A percentile compares a stretch with the other conserved stretches of the same genome.
These are phyloP conservation scores for Luperina nickerlii DNA, from an alignment of 2,888 invertebrate species.

Conservation along the genomic window DNA sequence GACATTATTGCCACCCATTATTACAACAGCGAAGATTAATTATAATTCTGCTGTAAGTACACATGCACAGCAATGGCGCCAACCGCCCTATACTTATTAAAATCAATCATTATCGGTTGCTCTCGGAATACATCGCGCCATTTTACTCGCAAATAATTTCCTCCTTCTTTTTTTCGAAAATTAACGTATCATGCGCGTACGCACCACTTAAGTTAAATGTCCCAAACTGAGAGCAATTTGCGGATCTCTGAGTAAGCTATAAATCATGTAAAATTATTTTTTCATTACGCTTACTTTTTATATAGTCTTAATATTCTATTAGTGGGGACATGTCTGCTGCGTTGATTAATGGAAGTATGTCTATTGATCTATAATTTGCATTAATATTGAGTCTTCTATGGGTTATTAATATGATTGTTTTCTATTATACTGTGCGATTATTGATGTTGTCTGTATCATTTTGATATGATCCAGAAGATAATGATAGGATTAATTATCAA, in stretches of 20 bases:
- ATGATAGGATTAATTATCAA: constrained; percentile 14
- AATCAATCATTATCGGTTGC: constrained; percentile 77
- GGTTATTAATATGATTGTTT: constrained; percentile 46
- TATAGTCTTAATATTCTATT: constrained; percentile 84
- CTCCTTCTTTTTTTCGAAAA: constrained; percentile 73
- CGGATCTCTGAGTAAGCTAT: constrained; percentile 88
- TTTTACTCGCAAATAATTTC: constrained; percentile 78
- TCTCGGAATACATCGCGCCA: constrained; percentile 70
- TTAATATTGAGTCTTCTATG: constrained; percentile 19
- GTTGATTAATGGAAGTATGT: constrained; percentile 68
- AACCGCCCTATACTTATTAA: constrained; percentile 79
- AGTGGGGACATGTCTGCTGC: constrained; percentile 72
- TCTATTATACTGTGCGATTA: constrained; percentile 30
- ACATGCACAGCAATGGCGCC: constrained; percentile 56
- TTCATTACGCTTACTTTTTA: constrained; percentile 80
- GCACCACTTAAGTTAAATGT: constrained; percentile 89
- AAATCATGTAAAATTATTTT: constrained; percentile 89
- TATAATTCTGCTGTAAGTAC: constrained; percentile 54
- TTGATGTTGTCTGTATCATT: constrained; percentile 20
- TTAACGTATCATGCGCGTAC: constrained; percentile 81
- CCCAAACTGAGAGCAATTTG: constrained; percentile 88
- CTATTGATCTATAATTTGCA: constrained; percentile 57
- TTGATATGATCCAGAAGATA: constrained; percentile 6
- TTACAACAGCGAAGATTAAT: constrained; percentile 52
- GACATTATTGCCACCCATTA: constrained; percentile 58